Evolutionary conservation across 1,140 invertebrate genomes (phyloP), one percentile per base, ranked within the genome.

Genomic region (Drosophila setifemur): DNA sequence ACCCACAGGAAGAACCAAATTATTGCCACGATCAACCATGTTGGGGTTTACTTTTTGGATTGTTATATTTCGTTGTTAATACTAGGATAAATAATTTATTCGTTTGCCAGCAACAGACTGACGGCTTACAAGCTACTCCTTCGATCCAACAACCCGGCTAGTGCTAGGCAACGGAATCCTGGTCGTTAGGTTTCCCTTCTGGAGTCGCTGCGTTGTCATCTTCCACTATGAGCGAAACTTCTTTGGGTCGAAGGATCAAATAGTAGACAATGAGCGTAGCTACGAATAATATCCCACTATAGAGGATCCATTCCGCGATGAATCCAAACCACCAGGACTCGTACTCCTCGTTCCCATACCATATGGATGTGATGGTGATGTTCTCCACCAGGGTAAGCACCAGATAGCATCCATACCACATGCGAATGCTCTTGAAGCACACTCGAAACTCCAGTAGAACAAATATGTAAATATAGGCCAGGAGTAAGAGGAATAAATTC

Each of bases 361-460:
- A 96, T 26, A 93, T 74, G 2, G 92, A 78, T 18, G 93, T 93
- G 89, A 95, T 93, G 11, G 92, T 72, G 21, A 93, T 90, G 73
- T 94, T 95, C 90, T 96, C 94, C 8, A 91, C 55, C 25, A 94
- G 92, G 9, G 94, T 92, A 18, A 95, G 91, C 18, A 92, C 88
- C 73, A 94, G 92, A 90, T 94, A 96, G 45, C 92, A 91, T 26
- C 93, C 89, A 49, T 95, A 93, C 92, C 94, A 94, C 19, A 93
- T 90, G 6, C 93, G 92, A 2, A 94, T 92, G 67, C 94, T 93
- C 48, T 93, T 94, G 70, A 95, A 95, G 90, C 93, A 94, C 35
- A 95, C 93, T 70, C 94, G 94, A 67, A 95, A 95, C 76, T 96
- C 95, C 66, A 96, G 93, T 18, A 95, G 90, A 78, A 94, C 94